Evolutionary conservation across 2,113 vertebrate species (phyloP).

Genomic region (Elachura formosa): DNA sequence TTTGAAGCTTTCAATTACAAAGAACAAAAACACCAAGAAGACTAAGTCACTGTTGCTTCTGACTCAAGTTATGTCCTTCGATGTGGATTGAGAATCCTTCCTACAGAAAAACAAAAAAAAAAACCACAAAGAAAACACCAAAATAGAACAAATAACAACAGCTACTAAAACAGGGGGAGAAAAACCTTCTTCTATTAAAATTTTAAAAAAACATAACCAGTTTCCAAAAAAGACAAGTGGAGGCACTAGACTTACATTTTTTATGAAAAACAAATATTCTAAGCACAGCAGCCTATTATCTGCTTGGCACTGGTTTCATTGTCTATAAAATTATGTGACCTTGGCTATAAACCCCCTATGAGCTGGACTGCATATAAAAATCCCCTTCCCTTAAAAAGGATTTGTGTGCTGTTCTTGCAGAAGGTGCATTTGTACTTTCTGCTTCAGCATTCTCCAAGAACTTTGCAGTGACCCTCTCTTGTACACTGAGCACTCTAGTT

Average conservation of each 20-base stretch:
- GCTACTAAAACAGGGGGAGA: accelerated
- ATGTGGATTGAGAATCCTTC: neutral
- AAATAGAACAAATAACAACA: neutral
- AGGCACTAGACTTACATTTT: neutral
- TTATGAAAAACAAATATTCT: conserved; percentile 16
- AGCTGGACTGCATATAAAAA: neutral
- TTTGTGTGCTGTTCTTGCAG: neutral
- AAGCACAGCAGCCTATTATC: neutral
- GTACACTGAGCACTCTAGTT: neutral
- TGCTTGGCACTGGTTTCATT: neutral
- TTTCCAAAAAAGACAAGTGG: neutral
- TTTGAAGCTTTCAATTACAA: neutral
- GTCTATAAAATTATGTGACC: conserved; percentile 21
- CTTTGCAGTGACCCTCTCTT: neutral
- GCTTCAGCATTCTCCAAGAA: neutral
- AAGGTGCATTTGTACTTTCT: neutral
- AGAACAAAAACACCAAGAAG: neutral
- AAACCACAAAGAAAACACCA: neutral
- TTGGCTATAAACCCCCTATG: neutral
- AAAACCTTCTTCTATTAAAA: neutral
- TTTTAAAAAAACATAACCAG: neutral
- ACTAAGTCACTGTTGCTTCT: neutral
- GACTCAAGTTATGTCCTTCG: neutral
- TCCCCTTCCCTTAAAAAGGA: neutral
- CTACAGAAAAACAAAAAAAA: neutral